These are phyloP conservation scores for Galagoides demidoff DNA, from an alignment of 2,797 vertebrate genomes.

Conservation along the genomic window DNA sequence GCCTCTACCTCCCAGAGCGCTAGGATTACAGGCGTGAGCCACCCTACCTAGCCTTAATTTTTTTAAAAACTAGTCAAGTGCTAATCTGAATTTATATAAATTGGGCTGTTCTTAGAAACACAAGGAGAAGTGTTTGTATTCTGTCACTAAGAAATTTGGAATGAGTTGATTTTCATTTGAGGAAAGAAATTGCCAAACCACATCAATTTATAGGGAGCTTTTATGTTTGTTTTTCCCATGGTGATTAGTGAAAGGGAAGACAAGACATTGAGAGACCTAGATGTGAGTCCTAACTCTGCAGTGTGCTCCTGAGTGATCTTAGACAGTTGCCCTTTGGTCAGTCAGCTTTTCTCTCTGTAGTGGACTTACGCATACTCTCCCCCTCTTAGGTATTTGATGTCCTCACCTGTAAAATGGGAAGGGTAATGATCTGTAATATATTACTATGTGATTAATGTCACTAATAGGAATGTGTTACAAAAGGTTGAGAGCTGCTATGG, in stretches of 20 bases:
- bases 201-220: not conserved
- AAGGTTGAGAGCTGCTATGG: not conserved
- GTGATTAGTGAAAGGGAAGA: not conserved
- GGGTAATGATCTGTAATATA: not conserved
- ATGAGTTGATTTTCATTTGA: not conserved
- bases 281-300: not conserved
- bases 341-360: not conserved
- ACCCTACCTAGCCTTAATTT: too few relatives aligned
- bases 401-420: not conserved
- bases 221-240: not conserved
- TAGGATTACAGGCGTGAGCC: too few relatives aligned
- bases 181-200: not conserved
- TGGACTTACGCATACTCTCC: too few relatives aligned
- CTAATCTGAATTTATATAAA: slow-evolving; percentile 3
- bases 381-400: not conserved
- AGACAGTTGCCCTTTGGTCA: not conserved
- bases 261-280: not conserved
- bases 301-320: not conserved
- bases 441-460: not conserved
- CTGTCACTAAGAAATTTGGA: not conserved
- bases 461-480: not conserved
- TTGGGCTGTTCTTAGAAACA: not conserved
- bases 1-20: too few relatives aligned
- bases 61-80: too few relatives aligned
- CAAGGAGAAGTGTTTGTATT: not conserved